These are phyloP conservation scores for Fissipunctia ypsillon DNA, from an alignment of 2,888 invertebrate genomes.

Conservation along the genomic window DNA sequence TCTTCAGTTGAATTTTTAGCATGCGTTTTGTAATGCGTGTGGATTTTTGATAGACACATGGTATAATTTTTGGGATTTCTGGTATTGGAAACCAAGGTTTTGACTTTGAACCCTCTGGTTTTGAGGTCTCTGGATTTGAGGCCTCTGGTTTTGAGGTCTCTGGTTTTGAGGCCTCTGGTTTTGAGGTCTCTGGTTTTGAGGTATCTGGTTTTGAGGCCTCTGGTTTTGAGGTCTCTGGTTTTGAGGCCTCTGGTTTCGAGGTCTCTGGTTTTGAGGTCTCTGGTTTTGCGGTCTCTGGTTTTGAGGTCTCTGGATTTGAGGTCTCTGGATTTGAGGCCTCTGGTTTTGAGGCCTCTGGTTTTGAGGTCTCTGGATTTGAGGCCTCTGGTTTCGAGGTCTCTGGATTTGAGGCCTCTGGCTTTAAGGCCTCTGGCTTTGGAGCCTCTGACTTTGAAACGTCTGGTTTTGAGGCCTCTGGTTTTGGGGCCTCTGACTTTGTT, in stretches of 20 bases:
- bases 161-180: accelerated
- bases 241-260: not conserved
- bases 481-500: not conserved
- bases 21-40: not conserved
- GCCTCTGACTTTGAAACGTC: not conserved
- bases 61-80: not conserved
- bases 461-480: not conserved
- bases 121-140: not conserved
- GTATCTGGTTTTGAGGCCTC: not conserved
- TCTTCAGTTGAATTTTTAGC: not conserved
- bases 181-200: not conserved
- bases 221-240: not conserved
- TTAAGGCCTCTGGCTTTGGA: not conserved
- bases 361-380: not conserved
- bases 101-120: not conserved
- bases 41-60: not conserved
- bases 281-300: not conserved
- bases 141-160: not conserved
- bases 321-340: not conserved
- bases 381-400: too few species aligned
- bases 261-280: not conserved
- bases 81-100: not conserved
- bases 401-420: not conserved
- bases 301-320: not conserved
- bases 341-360: not conserved